phyloP scores from a whole-genome alignment of 2,113 vertebrate species.

The Chroicocephalus ridibundus region DNA sequence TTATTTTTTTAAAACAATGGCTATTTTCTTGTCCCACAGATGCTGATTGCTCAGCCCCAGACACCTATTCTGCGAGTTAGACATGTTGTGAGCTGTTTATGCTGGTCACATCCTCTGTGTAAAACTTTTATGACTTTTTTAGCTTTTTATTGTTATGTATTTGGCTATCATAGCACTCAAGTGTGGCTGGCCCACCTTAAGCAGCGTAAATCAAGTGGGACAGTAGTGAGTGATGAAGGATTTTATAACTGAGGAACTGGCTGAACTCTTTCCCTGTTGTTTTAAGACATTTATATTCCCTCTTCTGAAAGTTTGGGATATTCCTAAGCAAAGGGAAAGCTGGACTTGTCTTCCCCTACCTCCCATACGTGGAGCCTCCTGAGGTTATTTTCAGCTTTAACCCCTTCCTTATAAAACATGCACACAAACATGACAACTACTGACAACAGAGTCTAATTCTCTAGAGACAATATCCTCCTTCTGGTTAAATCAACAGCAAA shows the following conservation, averaged over 20 bases:
- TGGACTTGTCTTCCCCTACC: neutral
- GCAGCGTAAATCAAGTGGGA: slow-evolving; percentile 15
- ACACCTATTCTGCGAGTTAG: neutral
- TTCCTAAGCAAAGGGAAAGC: neutral
- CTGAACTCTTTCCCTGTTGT: neutral
- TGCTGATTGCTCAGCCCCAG: neutral
- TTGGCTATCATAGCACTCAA: neutral
- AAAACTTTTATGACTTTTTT: slow-evolving; percentile 27
- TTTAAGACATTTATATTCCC: neutral
- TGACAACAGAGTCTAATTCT: neutral
- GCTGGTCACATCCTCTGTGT: slow-evolving; percentile 24
- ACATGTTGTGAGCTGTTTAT: slow-evolving; percentile 11
- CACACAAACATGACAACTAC: neutral
- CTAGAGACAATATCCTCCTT: neutral
- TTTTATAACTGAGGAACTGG: slow-evolving; percentile 14
- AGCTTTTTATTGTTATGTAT: slow-evolving; percentile 35
- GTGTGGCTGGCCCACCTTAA: neutral
- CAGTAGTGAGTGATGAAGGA: slow-evolving; percentile 47
- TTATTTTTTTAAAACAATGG: neutral
- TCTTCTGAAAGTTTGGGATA: neutral
- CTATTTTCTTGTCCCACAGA: slow-evolving; percentile 1
- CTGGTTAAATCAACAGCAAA: neutral
- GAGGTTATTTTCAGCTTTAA: neutral
- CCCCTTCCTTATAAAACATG: neutral
- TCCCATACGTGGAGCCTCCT: rapidly evolving